These are phyloP conservation scores for Catotricha subobsoleta DNA, from an alignment of 2,888 invertebrate species.

Conservation along the genomic window DNA sequence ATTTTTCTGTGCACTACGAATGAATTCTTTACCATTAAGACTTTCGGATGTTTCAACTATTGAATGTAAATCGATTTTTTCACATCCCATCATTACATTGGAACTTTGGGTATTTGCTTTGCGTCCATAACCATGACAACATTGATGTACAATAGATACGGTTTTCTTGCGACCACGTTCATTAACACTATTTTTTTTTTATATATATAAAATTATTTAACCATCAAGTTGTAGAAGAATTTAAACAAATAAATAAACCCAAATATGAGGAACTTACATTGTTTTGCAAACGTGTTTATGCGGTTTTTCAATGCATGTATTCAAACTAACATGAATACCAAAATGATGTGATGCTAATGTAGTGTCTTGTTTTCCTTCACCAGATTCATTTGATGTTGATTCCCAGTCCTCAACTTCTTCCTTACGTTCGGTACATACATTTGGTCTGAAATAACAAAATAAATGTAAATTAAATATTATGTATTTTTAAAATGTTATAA, in stretches of 20 bases:
- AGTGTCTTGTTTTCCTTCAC: conserved; percentile 14
- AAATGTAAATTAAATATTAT: not conserved
- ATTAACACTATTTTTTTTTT: conserved; percentile 28
- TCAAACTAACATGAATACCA: conserved; percentile 27
- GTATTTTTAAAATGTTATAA: too few species aligned
- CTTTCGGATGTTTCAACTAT: conserved; percentile 37
- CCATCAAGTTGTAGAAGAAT: not conserved
- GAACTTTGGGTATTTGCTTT: conserved; percentile 19
- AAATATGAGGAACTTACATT: conserved; percentile 21
- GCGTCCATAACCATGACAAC: conserved; percentile 46
- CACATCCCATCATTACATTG: conserved; percentile 29
- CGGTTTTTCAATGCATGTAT: conserved; percentile 27
- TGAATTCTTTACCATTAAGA: conserved; percentile 39
- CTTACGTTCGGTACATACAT: conserved; percentile 43
- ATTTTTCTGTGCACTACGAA: conserved; percentile 33
- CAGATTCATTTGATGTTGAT: conserved; percentile 14
- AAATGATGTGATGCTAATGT: conserved; percentile 17
- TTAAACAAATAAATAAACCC: not conserved
- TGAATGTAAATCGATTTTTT: conserved; percentile 37
- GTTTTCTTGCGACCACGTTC: conserved; percentile 42
- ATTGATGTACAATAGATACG: conserved; percentile 42
- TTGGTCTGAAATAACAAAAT: conserved; percentile 29
- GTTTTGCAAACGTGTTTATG: conserved; percentile 28
- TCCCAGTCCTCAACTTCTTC: conserved; percentile 23
- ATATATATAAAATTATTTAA: not conserved